Evolutionary conservation across 2,888 invertebrate genomes (phyloP).

Genomic region (Lepetodrilus schrolli): DNA sequence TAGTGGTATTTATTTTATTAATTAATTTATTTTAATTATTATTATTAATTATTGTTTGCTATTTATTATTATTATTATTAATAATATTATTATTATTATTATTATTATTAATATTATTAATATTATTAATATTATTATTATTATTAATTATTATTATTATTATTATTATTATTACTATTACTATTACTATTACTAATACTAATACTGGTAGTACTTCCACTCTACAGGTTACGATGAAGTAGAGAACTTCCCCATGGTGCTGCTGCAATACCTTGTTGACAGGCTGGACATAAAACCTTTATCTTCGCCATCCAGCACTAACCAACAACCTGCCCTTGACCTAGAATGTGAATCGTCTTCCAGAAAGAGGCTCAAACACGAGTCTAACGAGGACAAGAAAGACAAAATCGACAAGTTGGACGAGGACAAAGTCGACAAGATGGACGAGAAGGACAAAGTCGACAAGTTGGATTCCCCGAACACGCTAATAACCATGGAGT

Average conservation of each 20-base stretch:
- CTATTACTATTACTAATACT: no score
- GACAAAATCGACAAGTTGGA: neutral
- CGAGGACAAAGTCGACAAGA: no score
- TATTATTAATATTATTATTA: no score
- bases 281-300: neutral
- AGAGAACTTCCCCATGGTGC: slow-evolving; percentile 54
- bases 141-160: no score
- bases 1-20: no score
- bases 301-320: neutral
- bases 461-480: neutral
- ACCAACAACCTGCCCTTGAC: neutral
- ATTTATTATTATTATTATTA: no score
- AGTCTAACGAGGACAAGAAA: neutral
- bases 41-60: no score
- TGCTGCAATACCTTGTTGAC: slow-evolving; percentile 45
- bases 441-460: neutral
- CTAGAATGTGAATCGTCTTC: slow-evolving; percentile 9
- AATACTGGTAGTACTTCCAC: no score
- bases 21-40: no score
- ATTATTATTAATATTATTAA: no score
- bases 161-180: no score
- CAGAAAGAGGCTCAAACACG: slow-evolving; percentile 1
- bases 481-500: neutral
- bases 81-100: no score
- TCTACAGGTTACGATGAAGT: slow-evolving; percentile 57